Percentiles rank a stretch among this genome's conserved stretches.
These are phyloP conservation scores for Calycopis cecrops DNA, from an alignment of 1,140 invertebrate genomes.

Conservation along the genomic window DNA sequence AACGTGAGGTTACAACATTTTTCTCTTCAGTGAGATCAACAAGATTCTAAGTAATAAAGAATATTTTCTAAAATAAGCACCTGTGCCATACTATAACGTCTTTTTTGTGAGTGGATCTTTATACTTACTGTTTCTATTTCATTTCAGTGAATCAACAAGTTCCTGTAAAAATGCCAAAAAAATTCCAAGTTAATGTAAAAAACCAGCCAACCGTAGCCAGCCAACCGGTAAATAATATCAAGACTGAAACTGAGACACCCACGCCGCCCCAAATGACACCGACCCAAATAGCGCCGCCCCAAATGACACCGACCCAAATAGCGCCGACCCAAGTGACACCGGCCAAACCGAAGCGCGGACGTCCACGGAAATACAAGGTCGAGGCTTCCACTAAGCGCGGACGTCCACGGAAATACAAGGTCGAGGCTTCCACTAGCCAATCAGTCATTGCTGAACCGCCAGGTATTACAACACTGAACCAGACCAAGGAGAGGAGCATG, in stretches of 20 bases:
- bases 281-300: not conserved
- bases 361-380: not conserved
- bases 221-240: no score
- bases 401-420: constrained; percentile 1
- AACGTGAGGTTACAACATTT: no score
- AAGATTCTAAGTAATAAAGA: no score
- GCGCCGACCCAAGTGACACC: not conserved
- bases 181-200: not conserved
- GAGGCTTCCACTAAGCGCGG: constrained; percentile 17
- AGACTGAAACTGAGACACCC: no score
- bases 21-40: no score
- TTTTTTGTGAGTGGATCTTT: constrained; percentile 9
- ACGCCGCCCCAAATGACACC: not conserved
- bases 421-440: constrained; percentile 20
- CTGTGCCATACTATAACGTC: no score
- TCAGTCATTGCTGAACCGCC: not conserved
- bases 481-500: constrained; percentile 22
- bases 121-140: constrained; percentile 1
- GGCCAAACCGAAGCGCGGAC: constrained; percentile 15
- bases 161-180: constrained; percentile 12
- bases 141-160: constrained; percentile 22
- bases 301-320: not conserved
- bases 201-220: not conserved
- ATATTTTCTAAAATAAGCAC: no score
- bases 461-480: not conserved